Evolutionary conservation across 2,888 invertebrate species (phyloP).

Genomic region (Plebejus anna): DNA sequence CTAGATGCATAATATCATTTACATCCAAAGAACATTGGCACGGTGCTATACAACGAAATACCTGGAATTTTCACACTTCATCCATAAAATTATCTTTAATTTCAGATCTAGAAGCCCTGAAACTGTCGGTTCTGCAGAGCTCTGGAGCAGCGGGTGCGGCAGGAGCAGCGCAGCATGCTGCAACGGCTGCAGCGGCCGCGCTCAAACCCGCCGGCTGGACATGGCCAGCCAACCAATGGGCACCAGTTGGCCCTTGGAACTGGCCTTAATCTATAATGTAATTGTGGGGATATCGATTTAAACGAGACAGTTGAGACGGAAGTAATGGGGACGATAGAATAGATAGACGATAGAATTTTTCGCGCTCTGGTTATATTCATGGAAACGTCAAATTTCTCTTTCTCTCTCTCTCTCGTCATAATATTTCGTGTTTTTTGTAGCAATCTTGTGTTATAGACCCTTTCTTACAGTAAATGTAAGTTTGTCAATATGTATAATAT

Average conservation of each 20-base stretch:
- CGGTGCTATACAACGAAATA: too few species aligned
- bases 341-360: too few species aligned
- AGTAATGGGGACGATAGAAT: too few species aligned
- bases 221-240: constrained; percentile 47
- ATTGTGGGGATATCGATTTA: background rate
- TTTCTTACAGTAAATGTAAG: too few species aligned
- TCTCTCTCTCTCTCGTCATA: too few species aligned
- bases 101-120: constrained; percentile 79
- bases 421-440: too few species aligned
- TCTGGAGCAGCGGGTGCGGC: constrained; percentile 78
- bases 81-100: background rate
- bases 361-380: too few species aligned
- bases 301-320: background rate
- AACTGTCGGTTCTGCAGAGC: constrained; percentile 81
- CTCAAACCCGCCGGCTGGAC: constrained; percentile 61
- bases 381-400: too few species aligned
- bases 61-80: background rate
- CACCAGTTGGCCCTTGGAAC: constrained; percentile 51
- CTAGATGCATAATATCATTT: too few species aligned
- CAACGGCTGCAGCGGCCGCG: constrained; percentile 80
- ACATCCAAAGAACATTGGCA: too few species aligned
- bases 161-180: constrained; percentile 79
- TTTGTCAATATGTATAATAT: too few species aligned
- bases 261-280: constrained; percentile 46
- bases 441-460: too few species aligned